Evolutionary conservation across 2,888 invertebrate species (phyloP).

Genomic region (Synanthedon andrenaeformis): DNA sequence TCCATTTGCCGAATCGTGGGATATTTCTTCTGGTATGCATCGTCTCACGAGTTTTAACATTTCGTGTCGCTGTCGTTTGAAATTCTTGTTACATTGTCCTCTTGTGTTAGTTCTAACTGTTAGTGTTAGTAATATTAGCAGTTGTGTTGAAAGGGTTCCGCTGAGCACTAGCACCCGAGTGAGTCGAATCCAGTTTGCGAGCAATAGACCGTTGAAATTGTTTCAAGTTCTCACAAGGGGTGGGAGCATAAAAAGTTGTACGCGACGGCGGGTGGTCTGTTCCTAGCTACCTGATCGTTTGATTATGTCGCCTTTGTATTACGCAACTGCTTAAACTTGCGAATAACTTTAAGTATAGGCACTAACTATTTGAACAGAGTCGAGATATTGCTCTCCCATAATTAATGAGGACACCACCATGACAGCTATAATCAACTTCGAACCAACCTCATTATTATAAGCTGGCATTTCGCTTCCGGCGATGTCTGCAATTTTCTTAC

Average conservation of each 20-base stretch:
- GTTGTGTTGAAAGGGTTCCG: not conserved
- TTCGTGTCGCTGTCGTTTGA: conserved; percentile 12
- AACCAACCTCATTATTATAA: not conserved
- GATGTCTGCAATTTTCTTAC: not conserved
- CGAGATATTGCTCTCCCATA: not conserved
- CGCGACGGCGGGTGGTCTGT: conserved; percentile 6
- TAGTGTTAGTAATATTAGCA: conserved; percentile 3
- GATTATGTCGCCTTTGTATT: conserved; percentile 18
- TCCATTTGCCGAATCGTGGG: conserved; percentile 34
- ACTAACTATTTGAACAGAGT: no score
- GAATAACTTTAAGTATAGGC: no score
- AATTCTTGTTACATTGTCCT: conserved; percentile 23
- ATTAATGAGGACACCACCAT: no score
- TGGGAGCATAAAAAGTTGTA: not conserved
- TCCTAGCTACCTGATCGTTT: conserved; percentile 43
- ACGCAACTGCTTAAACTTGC: not conserved
- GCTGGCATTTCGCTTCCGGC: not conserved
- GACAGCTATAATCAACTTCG: not conserved
- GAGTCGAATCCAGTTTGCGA: not conserved
- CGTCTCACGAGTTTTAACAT: conserved; percentile 5
- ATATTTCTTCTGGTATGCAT: conserved; percentile 43
- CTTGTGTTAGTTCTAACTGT: conserved; percentile 3
- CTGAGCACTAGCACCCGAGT: not conserved
- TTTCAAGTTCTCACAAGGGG: not conserved
- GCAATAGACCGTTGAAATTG: not conserved